These are phyloP conservation scores for Spodoptera litura DNA, from an alignment of 1,140 invertebrate genomes.

Conservation along the genomic window DNA sequence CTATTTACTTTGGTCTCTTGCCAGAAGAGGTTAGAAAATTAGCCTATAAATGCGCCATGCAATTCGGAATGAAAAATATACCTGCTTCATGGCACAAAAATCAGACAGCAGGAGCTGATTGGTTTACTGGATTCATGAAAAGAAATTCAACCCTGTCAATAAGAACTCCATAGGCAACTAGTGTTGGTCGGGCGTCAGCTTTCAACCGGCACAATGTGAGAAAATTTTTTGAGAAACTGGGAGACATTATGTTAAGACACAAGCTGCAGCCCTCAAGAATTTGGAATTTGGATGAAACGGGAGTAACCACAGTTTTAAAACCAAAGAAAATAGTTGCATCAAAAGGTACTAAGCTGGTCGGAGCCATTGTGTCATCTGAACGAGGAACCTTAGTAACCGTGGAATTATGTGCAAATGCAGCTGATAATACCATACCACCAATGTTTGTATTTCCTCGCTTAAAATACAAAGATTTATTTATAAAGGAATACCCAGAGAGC, in stretches of 20 bases:
- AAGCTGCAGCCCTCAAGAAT: slow-evolving; percentile 55
- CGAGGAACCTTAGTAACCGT: slow-evolving; percentile 71
- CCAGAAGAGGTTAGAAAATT: slow-evolving; percentile 38
- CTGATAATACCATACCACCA: slow-evolving; percentile 67
- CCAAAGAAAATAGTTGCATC: slow-evolving; percentile 57
- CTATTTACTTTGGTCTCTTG: slow-evolving; percentile 29
- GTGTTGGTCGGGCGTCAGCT: slow-evolving; percentile 8
- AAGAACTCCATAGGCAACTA: slow-evolving; percentile 29
- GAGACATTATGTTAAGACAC: slow-evolving; percentile 42
- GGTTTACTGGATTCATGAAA: slow-evolving; percentile 42
- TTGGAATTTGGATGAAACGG: slow-evolving; percentile 65
- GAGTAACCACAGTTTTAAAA: slow-evolving; percentile 65
- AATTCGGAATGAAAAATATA: slow-evolving; percentile 10
- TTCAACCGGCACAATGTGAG: slow-evolving; percentile 27
- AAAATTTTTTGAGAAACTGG: slow-evolving; percentile 24
- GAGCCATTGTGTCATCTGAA: slow-evolving; percentile 64
- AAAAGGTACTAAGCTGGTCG: slow-evolving; percentile 65
- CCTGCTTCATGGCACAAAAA: slow-evolving; percentile 45
- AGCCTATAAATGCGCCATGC: slow-evolving; percentile 29
- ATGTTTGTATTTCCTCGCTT: slow-evolving; percentile 75
- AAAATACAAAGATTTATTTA: slow-evolving; percentile 61
- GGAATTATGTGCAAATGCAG: slow-evolving; percentile 64
- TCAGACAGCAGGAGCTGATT: slow-evolving; percentile 38
- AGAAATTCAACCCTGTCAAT: slow-evolving; percentile 32
- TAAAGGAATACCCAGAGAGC: slow-evolving; percentile 36